Percentiles rank a stretch among this genome's conserved stretches.
Conservation (phyloP, 2,797 vertebrate genomes). For the Lophotriccus pileatus region DNA sequence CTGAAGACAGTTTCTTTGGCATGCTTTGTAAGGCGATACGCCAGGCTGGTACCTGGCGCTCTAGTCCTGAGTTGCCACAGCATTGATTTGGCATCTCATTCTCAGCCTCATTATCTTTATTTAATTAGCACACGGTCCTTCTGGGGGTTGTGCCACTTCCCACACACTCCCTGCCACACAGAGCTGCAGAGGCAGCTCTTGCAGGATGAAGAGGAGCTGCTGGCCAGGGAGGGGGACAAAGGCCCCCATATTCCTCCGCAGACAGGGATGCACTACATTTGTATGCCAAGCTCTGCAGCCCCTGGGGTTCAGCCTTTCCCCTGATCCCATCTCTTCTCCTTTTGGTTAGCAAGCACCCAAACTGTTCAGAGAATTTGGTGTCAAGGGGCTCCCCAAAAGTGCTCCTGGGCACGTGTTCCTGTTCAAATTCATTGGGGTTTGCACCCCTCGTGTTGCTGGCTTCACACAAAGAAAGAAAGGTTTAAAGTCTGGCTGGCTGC, state of each 20-base stretch:
- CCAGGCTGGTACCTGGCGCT: slow-evolving; percentile 43
- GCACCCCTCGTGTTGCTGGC: neutral
- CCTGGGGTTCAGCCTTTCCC: neutral
- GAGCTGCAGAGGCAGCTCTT: neutral
- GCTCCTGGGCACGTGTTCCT: neutral
- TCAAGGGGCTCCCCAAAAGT: neutral
- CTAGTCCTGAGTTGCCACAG: slow-evolving; percentile 53
- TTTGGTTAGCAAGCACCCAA: neutral
- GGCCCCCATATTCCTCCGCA: neutral
- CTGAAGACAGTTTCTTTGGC: slow-evolving; percentile 50
- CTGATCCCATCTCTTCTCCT: neutral
- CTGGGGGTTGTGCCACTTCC: slow-evolving; percentile 44
- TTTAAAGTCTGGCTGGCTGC: neutral
- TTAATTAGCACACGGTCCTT: slow-evolving; percentile 59
- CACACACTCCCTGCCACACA: neutral
- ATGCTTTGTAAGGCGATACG: slow-evolving; percentile 44
- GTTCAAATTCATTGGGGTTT: fast-evolving
- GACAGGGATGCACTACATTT: neutral
- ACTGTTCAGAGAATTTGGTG: neutral
- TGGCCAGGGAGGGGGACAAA: neutral
- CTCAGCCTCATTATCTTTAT: slow-evolving; percentile 61
- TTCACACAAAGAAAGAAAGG: neutral
- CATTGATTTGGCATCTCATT: slow-evolving; percentile 63
- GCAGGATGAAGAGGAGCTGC: neutral
- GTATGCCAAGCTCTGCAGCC: neutral